Percentiles rank a stretch among this genome's conserved stretches.
These are phyloP conservation scores for Aphaenogaster floridana DNA, from an alignment of 1,140 invertebrate genomes.

Conservation along the genomic window DNA sequence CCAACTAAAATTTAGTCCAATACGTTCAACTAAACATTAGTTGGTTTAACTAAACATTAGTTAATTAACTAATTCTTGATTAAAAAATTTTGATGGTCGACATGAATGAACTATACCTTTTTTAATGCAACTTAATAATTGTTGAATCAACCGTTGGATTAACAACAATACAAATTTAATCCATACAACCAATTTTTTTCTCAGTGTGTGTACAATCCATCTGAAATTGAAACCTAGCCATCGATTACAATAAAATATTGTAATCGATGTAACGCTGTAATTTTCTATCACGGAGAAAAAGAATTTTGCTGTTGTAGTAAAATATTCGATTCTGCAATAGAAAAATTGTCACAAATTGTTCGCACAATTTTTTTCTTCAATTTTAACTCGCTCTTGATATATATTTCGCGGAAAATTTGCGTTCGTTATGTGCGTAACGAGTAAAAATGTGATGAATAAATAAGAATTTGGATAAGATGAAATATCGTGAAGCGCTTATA, in stretches of 20 bases:
- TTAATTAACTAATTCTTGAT: too few species aligned
- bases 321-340: neutral
- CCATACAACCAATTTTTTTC: too few species aligned
- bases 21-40: too few species aligned
- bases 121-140: too few species aligned
- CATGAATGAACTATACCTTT: too few species aligned
- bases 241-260: neutral
- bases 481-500: slow-evolving; percentile 4
- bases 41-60: too few species aligned
- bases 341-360: neutral
- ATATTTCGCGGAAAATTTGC: neutral
- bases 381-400: neutral
- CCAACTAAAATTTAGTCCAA: too few species aligned
- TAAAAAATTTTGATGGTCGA: too few species aligned
- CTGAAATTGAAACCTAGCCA: neutral
- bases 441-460: neutral
- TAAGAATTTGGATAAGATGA: neutral
- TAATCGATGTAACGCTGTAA: neutral
- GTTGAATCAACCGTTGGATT: too few species aligned
- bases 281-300: neutral
- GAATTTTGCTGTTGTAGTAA: neutral
- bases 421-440: neutral
- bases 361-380: neutral
- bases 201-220: neutral
- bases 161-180: too few species aligned